These are phyloP conservation scores for Pituophis catenifer DNA, from an alignment of 2,113 vertebrate genomes.

Conservation along the genomic window DNA sequence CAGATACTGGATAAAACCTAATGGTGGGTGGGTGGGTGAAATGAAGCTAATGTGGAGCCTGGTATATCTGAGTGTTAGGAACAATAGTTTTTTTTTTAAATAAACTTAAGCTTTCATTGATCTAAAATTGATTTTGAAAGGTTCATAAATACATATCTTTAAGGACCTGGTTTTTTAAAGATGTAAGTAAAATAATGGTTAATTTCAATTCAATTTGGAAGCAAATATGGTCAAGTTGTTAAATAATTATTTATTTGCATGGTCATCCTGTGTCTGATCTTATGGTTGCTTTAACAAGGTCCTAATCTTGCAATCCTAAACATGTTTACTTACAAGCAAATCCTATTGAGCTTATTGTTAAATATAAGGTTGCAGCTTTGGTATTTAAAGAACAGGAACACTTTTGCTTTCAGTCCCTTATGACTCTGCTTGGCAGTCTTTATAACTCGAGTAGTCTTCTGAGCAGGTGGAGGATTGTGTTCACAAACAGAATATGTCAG, in stretches of 20 bases:
- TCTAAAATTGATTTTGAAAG: not conserved
- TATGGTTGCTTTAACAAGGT: not conserved
- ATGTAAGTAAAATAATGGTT: not conserved
- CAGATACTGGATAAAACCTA: not conserved
- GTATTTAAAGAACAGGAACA: not conserved
- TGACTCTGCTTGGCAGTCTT: conserved; percentile 7
- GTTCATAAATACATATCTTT: not conserved
- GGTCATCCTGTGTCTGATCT: not conserved
- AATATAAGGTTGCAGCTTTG: not conserved
- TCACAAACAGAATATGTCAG: conserved; percentile 20
- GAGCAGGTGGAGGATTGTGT: not conserved
- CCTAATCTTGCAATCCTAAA: not conserved
- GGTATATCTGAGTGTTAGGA: not conserved
- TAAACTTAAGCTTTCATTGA: not conserved
- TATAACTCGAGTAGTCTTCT: not conserved
- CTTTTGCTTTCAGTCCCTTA: not conserved
- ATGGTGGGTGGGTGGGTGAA: too few species aligned
- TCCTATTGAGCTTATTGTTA: not conserved
- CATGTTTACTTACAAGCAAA: not conserved
- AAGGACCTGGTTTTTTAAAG: not conserved
- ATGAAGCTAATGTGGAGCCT: not conserved
- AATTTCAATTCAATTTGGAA: not conserved
- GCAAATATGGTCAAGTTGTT: not conserved
- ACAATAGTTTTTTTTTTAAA: not conserved
- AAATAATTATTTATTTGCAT: not conserved